Base-by-base conservation (phyloP, 2,113 vertebrate species). In the Loxodonta africana region DNA sequence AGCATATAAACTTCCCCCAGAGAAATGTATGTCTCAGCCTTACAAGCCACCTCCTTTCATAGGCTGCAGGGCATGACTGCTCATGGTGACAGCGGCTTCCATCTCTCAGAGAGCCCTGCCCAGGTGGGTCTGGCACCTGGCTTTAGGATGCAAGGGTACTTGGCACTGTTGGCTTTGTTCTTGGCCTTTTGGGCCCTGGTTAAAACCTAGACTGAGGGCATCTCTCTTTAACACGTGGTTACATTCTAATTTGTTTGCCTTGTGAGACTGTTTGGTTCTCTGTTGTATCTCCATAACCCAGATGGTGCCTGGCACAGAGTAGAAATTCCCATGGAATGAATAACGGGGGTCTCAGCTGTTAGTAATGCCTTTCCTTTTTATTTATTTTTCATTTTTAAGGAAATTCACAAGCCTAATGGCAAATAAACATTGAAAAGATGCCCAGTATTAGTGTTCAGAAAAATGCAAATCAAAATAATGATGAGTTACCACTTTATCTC, bases 401-500 rank as follows among this genome's bases (percentile, higher is more conserved):
- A 71, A n/a, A 84, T n/a, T 53, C 77, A 91, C 17, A 26, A 15
- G 80, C 30, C 77, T 65, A 62, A 87, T 84, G 71, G 53, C 53
- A 87, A 93, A 71, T 62, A 23, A 78, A 63, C 17, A 51, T 73
- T 26, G 71, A 81, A 57, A 73, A 94, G 44, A 73, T 82, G 44
- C 6, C 74, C 25, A 51, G 25, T 63, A 21, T 86, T 62, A 76
- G 48, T 57, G 53, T 80, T 67, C 2, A 71, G 53, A 30, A 30
- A 88, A 95, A 57, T 37, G 37, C 12, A 93, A 83, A 78, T 65
- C 30, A 28, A 83, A 76, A 95, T 33, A 94, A 94, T 73, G 7
- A 93, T 83, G 83, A 88, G 20, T 81, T 69, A 88, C 48, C 18
- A 76, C 46, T 74, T 83, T 18, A 57, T 88, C 77, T 30, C 6